Evolutionary conservation across 2,797 vertebrate genomes (phyloP).

Genomic region (Garrulus glandarius): DNA sequence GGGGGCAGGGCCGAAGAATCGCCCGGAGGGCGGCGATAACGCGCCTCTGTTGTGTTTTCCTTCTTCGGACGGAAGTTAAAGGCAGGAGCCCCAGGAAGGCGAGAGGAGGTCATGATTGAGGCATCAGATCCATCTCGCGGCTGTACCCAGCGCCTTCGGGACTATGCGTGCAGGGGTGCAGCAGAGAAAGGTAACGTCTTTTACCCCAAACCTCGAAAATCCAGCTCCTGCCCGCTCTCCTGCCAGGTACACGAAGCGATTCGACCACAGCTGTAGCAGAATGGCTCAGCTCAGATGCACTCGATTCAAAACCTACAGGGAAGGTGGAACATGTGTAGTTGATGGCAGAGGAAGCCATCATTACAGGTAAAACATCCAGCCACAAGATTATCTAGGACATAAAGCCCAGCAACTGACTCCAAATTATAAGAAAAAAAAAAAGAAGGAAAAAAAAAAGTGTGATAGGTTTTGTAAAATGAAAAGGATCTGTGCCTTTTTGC

Average conservation of each 20-base stretch:
- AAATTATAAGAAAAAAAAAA: not conserved
- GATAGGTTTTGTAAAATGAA: not conserved
- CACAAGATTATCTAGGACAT: not conserved
- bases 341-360: not conserved
- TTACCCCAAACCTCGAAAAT: not conserved
- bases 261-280: not conserved
- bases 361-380: not conserved
- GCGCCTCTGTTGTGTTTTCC: not conserved
- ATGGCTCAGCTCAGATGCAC: not conserved
- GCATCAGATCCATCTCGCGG: not conserved
- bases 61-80: not conserved
- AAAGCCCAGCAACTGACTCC: not conserved
- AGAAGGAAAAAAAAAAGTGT: not conserved
- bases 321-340: rapidly evolving
- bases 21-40: not conserved
- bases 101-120: not conserved
- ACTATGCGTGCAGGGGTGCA: no score
- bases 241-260: rapidly evolving
- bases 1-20: not conserved
- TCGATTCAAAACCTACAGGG: rapidly evolving
- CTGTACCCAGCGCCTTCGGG: not conserved
- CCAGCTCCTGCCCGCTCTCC: not conserved
- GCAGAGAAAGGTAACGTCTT: not conserved
- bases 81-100: not conserved
- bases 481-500: not conserved